A percentile compares a stretch with the other conserved stretches of the same genome.
These are phyloP conservation scores for Pimephales promelas DNA, from an alignment of 2,113 vertebrate genomes.

Conservation along the genomic window DNA sequence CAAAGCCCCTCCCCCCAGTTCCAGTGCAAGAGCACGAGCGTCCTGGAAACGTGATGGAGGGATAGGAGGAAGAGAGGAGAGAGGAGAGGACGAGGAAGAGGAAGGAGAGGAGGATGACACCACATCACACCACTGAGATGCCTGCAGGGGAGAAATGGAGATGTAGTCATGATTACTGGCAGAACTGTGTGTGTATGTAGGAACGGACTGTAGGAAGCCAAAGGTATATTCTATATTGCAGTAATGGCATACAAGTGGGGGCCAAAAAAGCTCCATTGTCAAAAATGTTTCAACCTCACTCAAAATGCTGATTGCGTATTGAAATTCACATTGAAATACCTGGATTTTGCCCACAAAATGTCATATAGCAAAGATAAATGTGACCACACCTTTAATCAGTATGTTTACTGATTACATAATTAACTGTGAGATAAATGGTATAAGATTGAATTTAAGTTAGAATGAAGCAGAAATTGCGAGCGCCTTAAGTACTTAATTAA, in stretches of 20 bases:
- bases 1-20: slow-evolving; percentile 79
- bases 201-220: not conserved
- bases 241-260: not conserved
- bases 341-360: too few relatives aligned
- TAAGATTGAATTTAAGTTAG: too few relatives aligned
- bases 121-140: slow-evolving; percentile 82
- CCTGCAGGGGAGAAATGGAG: slow-evolving; percentile 64
- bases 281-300: too few relatives aligned
- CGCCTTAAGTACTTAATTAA: too few relatives aligned
- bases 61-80: slow-evolving; percentile 75
- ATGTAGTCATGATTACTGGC: not conserved
- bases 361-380: too few relatives aligned
- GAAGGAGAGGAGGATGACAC: slow-evolving; percentile 68
- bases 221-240: not conserved
- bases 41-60: slow-evolving; percentile 84
- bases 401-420: too few relatives aligned
- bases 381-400: too few relatives aligned
- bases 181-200: slow-evolving; percentile 15
- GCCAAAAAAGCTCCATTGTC: too few relatives aligned
- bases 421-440: too few relatives aligned
- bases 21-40: slow-evolving; percentile 80
- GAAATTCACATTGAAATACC: too few relatives aligned
- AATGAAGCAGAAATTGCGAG: too few relatives aligned
- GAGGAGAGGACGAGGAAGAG: slow-evolving; percentile 64
- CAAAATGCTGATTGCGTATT: too few relatives aligned